These are phyloP conservation scores for Procambarus clarkii DNA, from an alignment of 1,140 invertebrate genomes.

Conservation along the genomic window DNA sequence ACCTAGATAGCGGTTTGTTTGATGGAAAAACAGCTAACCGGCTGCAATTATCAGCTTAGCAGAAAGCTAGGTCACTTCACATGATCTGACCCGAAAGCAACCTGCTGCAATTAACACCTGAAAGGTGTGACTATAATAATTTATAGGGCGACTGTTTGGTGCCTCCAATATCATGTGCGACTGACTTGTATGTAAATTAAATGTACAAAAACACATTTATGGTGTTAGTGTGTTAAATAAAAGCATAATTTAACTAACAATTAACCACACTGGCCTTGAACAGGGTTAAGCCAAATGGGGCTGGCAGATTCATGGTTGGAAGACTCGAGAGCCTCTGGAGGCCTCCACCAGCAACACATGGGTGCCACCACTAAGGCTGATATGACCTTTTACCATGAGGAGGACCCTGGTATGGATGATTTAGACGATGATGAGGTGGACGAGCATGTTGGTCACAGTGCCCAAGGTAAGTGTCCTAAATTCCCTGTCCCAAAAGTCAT, in stretches of 20 bases:
- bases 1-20: too few relatives aligned
- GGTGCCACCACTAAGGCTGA: constrained; percentile 2
- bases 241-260: not conserved
- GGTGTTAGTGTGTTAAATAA: not conserved
- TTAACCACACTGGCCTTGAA: not conserved
- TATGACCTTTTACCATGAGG: constrained; percentile 30
- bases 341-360: constrained; percentile 9
- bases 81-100: too few relatives aligned
- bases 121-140: too few relatives aligned
- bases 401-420: constrained; percentile 26
- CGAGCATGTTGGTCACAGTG: not conserved
- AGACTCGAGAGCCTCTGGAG: not conserved
- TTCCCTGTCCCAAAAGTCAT: too few relatives aligned
- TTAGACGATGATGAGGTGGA: constrained; percentile 8
- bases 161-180: too few relatives aligned
- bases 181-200: too few relatives aligned
- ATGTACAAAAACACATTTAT: too few relatives aligned
- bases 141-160: too few relatives aligned
- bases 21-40: too few relatives aligned
- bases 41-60: too few relatives aligned
- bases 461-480: not conserved
- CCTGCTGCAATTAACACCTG: too few relatives aligned
- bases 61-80: too few relatives aligned
- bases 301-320: constrained; percentile 20
- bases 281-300: constrained; percentile 29